Percentiles rank a stretch among this genome's conserved stretches.
Evolutionary conservation across 92 coral and sea anemone genomes (phyloP).

Genomic region (Ricordea florida): DNA sequence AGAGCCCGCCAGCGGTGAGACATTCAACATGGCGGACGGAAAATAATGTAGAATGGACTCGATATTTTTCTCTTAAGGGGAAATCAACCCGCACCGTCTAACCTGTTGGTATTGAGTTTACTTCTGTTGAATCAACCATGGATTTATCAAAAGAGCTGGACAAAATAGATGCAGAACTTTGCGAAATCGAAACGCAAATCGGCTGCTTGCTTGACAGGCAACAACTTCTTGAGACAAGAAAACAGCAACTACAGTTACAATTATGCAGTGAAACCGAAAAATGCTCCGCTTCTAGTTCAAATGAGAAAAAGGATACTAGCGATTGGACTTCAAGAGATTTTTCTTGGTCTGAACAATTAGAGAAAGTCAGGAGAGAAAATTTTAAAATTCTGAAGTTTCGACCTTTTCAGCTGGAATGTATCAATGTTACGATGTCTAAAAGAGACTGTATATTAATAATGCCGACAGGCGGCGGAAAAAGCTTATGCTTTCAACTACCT

Average conservation of each 20-base stretch:
- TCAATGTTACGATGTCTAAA: slow-evolving; percentile 93
- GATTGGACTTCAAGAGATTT: slow-evolving; percentile 63
- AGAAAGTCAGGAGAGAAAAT: slow-evolving; percentile 48
- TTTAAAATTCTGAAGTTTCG: slow-evolving; percentile 79
- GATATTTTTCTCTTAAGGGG: too few species aligned
- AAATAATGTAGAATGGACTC: too few species aligned
- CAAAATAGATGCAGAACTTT: slow-evolving; percentile 72
- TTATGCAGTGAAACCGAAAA: slow-evolving; percentile 1
- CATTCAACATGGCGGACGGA: slow-evolving; percentile 35
- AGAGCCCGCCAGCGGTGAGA: neutral
- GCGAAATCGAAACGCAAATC: slow-evolving; percentile 69
- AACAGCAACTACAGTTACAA: slow-evolving; percentile 50
- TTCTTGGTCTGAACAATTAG: slow-evolving; percentile 80
- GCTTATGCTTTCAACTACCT: slow-evolving; percentile 91
- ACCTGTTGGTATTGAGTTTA: too few species aligned
- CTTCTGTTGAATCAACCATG: slow-evolving; percentile 15
- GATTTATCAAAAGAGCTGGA: slow-evolving; percentile 60
- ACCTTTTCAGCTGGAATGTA: slow-evolving; percentile 84
- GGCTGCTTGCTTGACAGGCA: slow-evolving; percentile 77
- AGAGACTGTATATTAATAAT: slow-evolving; percentile 88
- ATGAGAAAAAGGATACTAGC: neutral
- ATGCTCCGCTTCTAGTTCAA: neutral
- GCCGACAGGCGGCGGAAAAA: slow-evolving; percentile 99
- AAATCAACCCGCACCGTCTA: neutral
- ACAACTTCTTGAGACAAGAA: slow-evolving; percentile 65